Evolutionary conservation across 2,888 invertebrate species (phyloP).

Genomic region (Nymphalis c-album): DNA sequence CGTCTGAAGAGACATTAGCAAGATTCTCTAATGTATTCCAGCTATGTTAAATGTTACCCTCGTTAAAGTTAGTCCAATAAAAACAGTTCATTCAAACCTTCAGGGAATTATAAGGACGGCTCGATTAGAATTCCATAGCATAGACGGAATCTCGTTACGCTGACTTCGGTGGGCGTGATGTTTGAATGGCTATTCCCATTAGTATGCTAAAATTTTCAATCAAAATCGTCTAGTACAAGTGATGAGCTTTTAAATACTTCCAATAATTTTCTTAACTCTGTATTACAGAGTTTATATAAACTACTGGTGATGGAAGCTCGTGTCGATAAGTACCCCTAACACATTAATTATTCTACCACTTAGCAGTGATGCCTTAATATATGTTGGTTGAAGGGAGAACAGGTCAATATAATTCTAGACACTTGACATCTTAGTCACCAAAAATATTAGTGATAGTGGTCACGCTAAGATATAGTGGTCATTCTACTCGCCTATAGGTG

Average conservation of each 20-base stretch:
- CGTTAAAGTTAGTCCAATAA: conserved; percentile 10
- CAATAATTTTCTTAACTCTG: background rate
- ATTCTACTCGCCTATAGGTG: too few species aligned
- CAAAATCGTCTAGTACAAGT: conserved; percentile 36
- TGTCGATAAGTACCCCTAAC: too few species aligned
- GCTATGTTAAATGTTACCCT: background rate
- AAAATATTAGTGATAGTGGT: too few species aligned
- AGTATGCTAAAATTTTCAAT: conserved; percentile 59
- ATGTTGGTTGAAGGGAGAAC: too few species aligned
- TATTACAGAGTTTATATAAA: too few species aligned
- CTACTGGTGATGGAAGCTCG: too few species aligned
- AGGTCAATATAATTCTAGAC: too few species aligned
- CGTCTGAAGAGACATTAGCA: background rate
- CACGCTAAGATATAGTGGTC: too few species aligned
- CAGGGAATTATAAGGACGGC: conserved; percentile 12
- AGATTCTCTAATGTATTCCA: background rate
- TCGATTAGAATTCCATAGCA: conserved; percentile 43
- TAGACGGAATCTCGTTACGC: conserved; percentile 54
- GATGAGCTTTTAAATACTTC: conserved; percentile 3
- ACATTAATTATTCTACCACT: too few species aligned
- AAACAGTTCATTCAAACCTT: conserved; percentile 10
- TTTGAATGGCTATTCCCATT: conserved; percentile 55
- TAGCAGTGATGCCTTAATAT: too few species aligned
- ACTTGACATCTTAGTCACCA: too few species aligned
- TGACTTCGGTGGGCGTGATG: conserved; percentile 44